phyloP scores from a whole-genome alignment of 2,797 vertebrate genomes.

The Galaxias olidus region DNA sequence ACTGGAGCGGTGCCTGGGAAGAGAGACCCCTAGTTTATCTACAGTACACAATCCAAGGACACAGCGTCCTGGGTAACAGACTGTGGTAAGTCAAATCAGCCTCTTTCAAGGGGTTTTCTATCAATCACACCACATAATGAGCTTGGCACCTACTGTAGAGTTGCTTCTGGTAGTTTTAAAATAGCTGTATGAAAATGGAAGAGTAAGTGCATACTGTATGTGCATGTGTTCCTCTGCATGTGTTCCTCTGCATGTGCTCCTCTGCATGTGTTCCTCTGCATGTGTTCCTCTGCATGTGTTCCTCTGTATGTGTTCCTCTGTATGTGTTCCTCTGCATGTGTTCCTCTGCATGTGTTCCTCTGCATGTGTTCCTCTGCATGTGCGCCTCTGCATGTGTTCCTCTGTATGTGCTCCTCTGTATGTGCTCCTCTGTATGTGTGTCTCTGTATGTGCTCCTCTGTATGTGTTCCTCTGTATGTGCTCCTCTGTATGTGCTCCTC shows the following conservation, averaged over 20 bases:
- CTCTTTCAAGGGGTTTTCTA: too few relatives aligned
- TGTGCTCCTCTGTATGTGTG: background rate
- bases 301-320: conserved; percentile 11
- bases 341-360: conserved; percentile 7
- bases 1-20: conserved; percentile 53
- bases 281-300: conserved; percentile 25
- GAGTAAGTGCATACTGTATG: background rate
- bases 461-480: background rate
- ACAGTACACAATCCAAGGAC: conserved; percentile 54
- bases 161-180: conserved; percentile 34
- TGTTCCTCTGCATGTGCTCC: conserved; percentile 35
- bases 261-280: background rate
- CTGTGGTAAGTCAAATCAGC: conserved; percentile 43
- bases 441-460: conserved; percentile 30
- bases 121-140: conserved; percentile 42
- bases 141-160: conserved; percentile 44
- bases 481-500: too few relatives aligned
- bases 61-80: conserved; percentile 62
- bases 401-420: conserved; percentile 15
- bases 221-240: conserved; percentile 25
- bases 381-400: too few relatives aligned
- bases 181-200: conserved; percentile 54
- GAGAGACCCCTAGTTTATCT: conserved; percentile 43
- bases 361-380: conserved; percentile 28
- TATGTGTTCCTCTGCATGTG: conserved; percentile 18